Evolutionary conservation across 2,113 vertebrate species (phyloP), one percentile per base, ranked within the genome.

Genomic region (Poicephalus meyeri): DNA sequence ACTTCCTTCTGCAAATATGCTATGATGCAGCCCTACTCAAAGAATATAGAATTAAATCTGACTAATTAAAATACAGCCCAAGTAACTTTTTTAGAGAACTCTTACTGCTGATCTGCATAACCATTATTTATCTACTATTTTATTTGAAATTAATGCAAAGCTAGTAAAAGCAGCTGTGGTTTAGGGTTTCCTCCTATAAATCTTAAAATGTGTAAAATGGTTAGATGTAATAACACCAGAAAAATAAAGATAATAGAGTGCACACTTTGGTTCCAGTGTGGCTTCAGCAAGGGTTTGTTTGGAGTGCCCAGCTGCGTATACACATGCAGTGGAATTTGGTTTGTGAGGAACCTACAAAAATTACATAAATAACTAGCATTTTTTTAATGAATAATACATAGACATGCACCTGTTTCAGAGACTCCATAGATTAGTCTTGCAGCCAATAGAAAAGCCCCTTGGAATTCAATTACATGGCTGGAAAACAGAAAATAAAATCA

Each of bases 401-500:
- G 97, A 97, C 97, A 95, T 97, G 94, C 98, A 98, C 98, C 98
- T 98, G 98, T 96, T 97, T 97, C 88, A 87, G 94, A 89, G 84
- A 97, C 95, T 97, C 96, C 91, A 90, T 97, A 97, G 97, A 98
- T 98, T 98, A 97, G 96, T 97, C 89, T 97, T 97, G 92, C 96
- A 94, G 96, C 96, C 97, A 98, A 97, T 97, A 93, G 97, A 95
- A 98, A 98, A 98, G 94, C 96, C 97, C 95, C 93, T 97, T 97
- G 97, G 97, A 98, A 98, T 98, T 98, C 97, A 97, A 96, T 98
- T 98, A 96, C 81, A 95, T 97, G 97, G 91, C 94, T 97, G 78
- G 81, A 97, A 97, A 97, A 95, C 65, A 95, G 89, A 97, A 97
- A 96, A 94, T 87, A 97, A 98, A 97, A 95, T 93, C 83, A 41